Evolutionary conservation across 2,888 invertebrate genomes (phyloP), one percentile per base, ranked within the genome.

Genomic region (Diadegma fenestrale): DNA sequence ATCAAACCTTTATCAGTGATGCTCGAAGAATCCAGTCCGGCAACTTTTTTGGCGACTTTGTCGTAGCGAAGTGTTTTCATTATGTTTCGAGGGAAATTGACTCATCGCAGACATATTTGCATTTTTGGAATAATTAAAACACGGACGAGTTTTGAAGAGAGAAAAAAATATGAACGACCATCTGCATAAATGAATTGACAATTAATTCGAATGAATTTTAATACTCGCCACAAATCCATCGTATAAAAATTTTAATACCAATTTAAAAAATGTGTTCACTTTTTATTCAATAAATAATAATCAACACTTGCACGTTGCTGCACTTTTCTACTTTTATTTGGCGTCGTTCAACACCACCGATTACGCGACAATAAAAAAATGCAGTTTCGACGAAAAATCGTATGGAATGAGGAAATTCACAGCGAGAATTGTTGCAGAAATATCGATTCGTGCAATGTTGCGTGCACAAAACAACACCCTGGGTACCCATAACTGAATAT

Each of bases 11-110:
- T 86, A 17, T 90, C 89, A 10, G 90, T 91, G 1, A 77, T 88
- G 10, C 76, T 91, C 7, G 78, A 87, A 58, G 90, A 91, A 86
- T 91, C 90, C 76, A 84, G 86, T 76, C 90, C 91, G 14, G 89
- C 89, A 19, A 58, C 68, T 90, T 22, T 85, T 91, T 63, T 84
- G 90, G 61, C 75, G 90, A 33, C n/a, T 86, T 0, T 69, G 89
- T 19, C 90, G 90, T 14, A 26, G 82, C 17, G 71, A 26, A 6
- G 12, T 89, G 1, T 87, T 89, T 72, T 86, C 10, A 64, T 89
- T 26, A 86, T 90, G 80, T 17, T 87, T 33, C 37, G 2, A 14
- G 89, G 90, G 85, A 87, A 58, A 72, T 45, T 71, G 12, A 19
- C 73, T 61, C 41, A 80, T 48, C 58, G 37, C 19, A 71, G 72